phyloP scores from a whole-genome alignment of 2,113 vertebrate species.

The Pithys albifrons region DNA sequence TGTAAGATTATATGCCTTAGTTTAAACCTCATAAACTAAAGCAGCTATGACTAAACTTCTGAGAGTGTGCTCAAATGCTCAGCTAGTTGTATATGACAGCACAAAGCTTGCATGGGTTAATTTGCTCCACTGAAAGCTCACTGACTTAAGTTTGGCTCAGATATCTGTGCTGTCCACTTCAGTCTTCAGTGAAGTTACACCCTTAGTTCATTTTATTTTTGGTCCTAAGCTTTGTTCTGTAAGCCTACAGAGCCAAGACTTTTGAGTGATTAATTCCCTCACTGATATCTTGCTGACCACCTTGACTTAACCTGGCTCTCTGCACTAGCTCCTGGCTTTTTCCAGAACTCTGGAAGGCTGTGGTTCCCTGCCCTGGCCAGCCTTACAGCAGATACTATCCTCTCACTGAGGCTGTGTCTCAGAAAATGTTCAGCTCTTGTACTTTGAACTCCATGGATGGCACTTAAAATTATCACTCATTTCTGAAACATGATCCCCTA shows the following conservation, averaged over 20 bases:
- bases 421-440: not conserved
- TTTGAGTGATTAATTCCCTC: not conserved
- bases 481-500: not conserved
- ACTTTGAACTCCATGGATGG: not conserved
- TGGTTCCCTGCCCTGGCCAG: not conserved
- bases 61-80: not conserved
- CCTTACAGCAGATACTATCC: not conserved
- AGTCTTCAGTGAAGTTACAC: not conserved
- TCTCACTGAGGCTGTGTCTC: not conserved
- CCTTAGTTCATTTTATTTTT: not conserved
- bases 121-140: not conserved
- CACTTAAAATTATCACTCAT: not conserved
- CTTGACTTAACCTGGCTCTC: not conserved
- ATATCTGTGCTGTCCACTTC: not conserved
- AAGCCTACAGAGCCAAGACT: not conserved
- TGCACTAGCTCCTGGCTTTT: not conserved
- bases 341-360: not conserved
- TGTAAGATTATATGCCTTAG: not conserved
- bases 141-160: not conserved
- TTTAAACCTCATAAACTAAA: slow-evolving; percentile 10
- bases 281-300: not conserved
- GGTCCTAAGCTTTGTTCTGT: not conserved
- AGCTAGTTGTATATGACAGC: not conserved
- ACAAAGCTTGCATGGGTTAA: not conserved
- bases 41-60: not conserved